Evolutionary conservation across 2,888 invertebrate species (phyloP).

Genomic region (Xestia ashworthii): DNA sequence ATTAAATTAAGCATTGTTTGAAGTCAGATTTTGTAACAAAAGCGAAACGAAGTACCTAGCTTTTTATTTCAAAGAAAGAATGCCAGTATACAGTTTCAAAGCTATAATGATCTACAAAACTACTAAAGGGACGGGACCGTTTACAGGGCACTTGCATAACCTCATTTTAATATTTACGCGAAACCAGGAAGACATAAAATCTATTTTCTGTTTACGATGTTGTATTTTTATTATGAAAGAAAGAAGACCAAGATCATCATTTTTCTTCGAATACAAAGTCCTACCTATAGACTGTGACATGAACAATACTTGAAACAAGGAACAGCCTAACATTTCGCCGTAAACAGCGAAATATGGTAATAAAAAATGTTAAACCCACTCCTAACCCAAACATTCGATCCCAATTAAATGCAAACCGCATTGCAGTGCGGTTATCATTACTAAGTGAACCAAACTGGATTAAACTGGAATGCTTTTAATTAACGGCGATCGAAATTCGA

Average conservation of each 20-base stretch:
- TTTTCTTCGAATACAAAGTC: background rate
- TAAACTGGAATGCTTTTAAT: slow-evolving; percentile 64
- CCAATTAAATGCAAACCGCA: slow-evolving; percentile 61
- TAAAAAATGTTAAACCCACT: slow-evolving; percentile 8
- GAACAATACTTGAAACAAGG: background rate
- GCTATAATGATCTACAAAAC: background rate
- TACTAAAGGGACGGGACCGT: slow-evolving; percentile 4
- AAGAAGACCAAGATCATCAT: slow-evolving; percentile 9
- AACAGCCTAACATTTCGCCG: background rate
- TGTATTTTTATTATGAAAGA: slow-evolving; percentile 23
- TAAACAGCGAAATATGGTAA: background rate
- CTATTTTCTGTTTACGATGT: slow-evolving; percentile 22
- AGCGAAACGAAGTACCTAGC: background rate
- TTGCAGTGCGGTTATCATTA: slow-evolving; percentile 63
- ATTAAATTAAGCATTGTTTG: slow-evolving; percentile 19
- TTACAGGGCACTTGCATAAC: slow-evolving; percentile 21
- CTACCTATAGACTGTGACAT: background rate
- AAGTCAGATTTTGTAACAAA: slow-evolving; percentile 8
- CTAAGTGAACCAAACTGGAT: slow-evolving; percentile 53
- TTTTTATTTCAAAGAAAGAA: slow-evolving; percentile 12
- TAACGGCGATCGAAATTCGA: slow-evolving; percentile 60
- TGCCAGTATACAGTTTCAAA: background rate
- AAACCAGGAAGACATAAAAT: slow-evolving; percentile 36
- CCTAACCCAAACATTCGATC: slow-evolving; percentile 26
- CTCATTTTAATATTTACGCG: slow-evolving; percentile 13